Conservation (phyloP, 1,140 invertebrate genomes). For the Reticulitermes speratus region DNA sequence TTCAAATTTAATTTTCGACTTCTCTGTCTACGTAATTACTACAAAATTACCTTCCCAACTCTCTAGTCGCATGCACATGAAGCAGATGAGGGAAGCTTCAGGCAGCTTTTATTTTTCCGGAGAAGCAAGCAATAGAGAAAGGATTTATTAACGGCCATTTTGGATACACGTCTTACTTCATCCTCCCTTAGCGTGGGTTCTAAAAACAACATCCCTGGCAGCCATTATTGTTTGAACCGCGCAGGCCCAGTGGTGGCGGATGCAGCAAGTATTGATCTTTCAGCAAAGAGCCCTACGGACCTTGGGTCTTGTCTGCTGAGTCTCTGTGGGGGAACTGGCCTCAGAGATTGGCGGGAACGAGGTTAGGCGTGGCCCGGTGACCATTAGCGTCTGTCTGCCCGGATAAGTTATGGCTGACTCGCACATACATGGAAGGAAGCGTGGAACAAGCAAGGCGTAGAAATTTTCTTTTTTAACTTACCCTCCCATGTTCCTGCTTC, state of each 20-base stretch:
- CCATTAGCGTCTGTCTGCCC: constrained; percentile 4
- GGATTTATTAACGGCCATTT: constrained; percentile 15
- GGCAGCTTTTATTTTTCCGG: not conserved
- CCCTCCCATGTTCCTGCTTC: not conserved
- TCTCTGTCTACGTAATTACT: not conserved
- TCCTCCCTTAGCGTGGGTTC: not conserved
- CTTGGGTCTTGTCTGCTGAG: too few relatives aligned
- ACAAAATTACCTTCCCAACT: not conserved
- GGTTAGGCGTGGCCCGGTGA: not conserved
- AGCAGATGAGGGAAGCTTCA: not conserved
- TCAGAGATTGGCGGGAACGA: not conserved
- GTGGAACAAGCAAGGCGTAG: not conserved
- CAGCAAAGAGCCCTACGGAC: not conserved
- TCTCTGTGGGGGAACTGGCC: not conserved
- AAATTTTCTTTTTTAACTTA: not conserved
- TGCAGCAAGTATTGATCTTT: not conserved
- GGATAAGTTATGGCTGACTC: not conserved
- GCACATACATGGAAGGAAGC: not conserved
- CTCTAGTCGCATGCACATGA: not conserved
- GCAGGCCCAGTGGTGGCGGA: not conserved
- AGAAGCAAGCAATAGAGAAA: not conserved
- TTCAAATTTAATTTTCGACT: not conserved
- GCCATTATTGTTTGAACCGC: not conserved
- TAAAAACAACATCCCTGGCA: constrained; percentile 1
- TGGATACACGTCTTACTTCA: not conserved